Evolutionary conservation across 2,113 vertebrate genomes (phyloP), one percentile per base, ranked within the genome.

Genomic region (Sinocyclocheilus maitianheensis): DNA sequence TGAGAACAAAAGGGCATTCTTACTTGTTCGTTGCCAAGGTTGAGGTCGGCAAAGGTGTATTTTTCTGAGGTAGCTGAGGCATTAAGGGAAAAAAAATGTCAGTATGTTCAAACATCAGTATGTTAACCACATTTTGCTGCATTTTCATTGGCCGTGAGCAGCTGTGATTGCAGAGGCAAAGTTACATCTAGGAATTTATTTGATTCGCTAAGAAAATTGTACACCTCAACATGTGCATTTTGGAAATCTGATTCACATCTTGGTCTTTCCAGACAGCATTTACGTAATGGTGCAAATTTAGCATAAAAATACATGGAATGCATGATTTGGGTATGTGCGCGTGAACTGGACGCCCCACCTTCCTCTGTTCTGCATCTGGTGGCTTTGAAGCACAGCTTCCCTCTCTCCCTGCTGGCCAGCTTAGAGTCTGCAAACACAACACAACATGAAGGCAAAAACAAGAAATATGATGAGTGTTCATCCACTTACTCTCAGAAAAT

Each of bases 21-120:
- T 94, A 99, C 98, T 96, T 96, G 97, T 88, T 99, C 98, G 69
- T 93, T 97, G 93, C 97, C 97, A 90, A 99, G 96, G 89, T 96
- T 96, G 78, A 99, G 95, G 90, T 99, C 98, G 88, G 97, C 96
- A 95, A 99, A 99, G 0, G 94, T 97, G 88, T 96, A 97, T 84
- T 95, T 97, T 89, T 95, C 93, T 74, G 86, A 91, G 81, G 90
- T 87, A 92, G 86, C 95, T 96, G 48, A 91, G 51, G 85, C 16
- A 83, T 10, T 91, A 86, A 89, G 34, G 37, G 82, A 46, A 89
- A 60, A 88, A 69, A 89, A 1, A 87, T 30, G 53, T n/a, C 26
- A 76, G 10, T 55, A 88, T 22, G 22, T 69, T 85, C 80, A 63
- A 43, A 22, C 65, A 86, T 46, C 53, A 63, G 13, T 46, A 3